These are phyloP conservation scores for Aramus guarauna DNA, from an alignment of 2,113 vertebrate genomes.

Conservation along the genomic window DNA sequence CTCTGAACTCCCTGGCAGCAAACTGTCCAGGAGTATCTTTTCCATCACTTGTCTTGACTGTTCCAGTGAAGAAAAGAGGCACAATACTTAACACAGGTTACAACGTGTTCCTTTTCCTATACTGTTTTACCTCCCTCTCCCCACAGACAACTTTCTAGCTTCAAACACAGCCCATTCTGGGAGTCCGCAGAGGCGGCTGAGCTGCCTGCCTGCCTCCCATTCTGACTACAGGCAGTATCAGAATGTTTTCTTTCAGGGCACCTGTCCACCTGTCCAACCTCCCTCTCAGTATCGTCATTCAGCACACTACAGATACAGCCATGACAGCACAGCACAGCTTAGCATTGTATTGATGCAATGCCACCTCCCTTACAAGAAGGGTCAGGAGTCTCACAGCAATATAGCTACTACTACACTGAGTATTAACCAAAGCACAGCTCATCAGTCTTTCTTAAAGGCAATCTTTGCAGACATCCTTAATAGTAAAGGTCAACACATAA, in stretches of 20 bases:
- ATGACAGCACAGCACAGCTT: background rate
- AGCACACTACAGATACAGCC: background rate
- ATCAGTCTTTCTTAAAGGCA: background rate
- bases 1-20: background rate
- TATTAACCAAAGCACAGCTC: background rate
- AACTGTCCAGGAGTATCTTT: background rate
- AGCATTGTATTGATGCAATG: background rate
- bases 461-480: background rate
- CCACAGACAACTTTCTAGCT: background rate
- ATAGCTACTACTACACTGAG: background rate
- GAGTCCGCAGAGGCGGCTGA: background rate
- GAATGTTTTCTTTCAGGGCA: background rate
- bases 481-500: background rate
- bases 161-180: background rate
- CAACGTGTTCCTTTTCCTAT: background rate
- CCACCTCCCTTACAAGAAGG: background rate
- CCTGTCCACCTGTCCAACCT: background rate
- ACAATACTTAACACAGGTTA: background rate
- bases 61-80: background rate
- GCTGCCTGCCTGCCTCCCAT: background rate
- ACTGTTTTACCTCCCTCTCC: background rate
- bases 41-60: background rate
- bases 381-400: background rate
- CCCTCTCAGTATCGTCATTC: background rate
- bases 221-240: background rate